Evolutionary conservation across 2,113 vertebrate genomes (phyloP).

Genomic region (Otis tarda): DNA sequence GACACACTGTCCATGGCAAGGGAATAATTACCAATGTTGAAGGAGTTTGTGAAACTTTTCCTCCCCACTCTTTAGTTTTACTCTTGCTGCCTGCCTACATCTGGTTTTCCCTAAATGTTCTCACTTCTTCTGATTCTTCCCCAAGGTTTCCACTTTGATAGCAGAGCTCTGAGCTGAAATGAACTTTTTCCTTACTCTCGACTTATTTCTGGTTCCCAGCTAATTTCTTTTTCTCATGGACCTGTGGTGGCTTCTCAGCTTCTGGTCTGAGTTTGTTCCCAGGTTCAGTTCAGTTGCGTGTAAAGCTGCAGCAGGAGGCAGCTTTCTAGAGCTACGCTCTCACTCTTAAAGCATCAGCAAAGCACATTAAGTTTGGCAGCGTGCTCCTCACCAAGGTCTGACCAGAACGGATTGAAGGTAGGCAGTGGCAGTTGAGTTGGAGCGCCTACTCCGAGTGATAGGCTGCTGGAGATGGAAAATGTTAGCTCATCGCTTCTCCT

Average conservation of each 20-base stretch:
- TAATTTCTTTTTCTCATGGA: background rate
- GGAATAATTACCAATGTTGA: background rate
- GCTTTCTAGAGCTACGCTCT: background rate
- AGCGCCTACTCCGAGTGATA: accelerated
- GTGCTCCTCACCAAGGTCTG: background rate
- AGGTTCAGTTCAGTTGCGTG: background rate
- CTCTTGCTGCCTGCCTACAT: background rate
- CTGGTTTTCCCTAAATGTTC: background rate
- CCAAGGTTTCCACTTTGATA: background rate
- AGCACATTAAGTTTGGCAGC: background rate
- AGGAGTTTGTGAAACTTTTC: background rate
- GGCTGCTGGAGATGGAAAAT: conserved; percentile 26
- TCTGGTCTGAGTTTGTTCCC: background rate
- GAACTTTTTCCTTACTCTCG: background rate
- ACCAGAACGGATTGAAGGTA: background rate
- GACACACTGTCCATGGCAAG: background rate
- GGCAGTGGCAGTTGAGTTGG: background rate
- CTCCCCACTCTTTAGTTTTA: background rate
- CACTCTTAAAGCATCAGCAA: background rate
- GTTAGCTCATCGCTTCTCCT: background rate
- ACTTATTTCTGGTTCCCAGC: background rate
- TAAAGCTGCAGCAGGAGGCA: background rate
- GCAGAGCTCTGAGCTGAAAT: background rate
- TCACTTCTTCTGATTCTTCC: background rate
- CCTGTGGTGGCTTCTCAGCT: background rate